These are phyloP conservation scores for Emydura subglobosa DNA, from an alignment of 2,113 vertebrate genomes.

Conservation along the genomic window DNA sequence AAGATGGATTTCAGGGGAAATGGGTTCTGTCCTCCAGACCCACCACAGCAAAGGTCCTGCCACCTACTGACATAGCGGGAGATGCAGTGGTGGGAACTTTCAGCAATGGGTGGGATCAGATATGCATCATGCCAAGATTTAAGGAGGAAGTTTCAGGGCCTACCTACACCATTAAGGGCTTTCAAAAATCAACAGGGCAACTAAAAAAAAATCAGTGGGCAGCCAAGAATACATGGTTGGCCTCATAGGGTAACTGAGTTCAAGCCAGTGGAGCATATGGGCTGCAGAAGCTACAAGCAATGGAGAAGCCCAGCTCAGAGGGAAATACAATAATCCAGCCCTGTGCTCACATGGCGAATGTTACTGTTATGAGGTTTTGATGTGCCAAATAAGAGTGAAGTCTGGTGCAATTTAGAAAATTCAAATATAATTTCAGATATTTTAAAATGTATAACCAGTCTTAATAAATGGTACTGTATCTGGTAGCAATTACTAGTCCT, in stretches of 20 bases:
- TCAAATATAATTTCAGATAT: not conserved
- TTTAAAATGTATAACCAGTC: not conserved
- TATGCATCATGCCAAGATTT: not conserved
- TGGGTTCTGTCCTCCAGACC: not conserved
- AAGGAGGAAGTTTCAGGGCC: not conserved
- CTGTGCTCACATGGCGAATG: not conserved
- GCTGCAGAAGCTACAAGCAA: not conserved
- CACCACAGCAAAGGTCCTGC: not conserved
- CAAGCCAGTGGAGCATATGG: not conserved
- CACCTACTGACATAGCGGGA: not conserved
- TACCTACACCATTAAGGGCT: not conserved
- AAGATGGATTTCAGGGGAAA: not conserved
- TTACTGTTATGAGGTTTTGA: not conserved
- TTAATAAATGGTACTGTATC: not conserved
- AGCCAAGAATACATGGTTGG: not conserved
- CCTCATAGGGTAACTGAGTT: not conserved
- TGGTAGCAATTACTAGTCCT: not conserved
- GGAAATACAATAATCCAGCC: not conserved
- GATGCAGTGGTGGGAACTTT: not conserved
- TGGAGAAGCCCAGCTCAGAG: not conserved
- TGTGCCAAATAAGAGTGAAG: not conserved
- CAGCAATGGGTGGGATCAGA: not conserved
- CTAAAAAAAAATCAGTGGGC: not conserved
- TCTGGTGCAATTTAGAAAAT: not conserved
- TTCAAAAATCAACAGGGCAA: not conserved